phyloP scores from a whole-genome alignment of 2,888 invertebrate genomes.

The Metellina segmentata region DNA sequence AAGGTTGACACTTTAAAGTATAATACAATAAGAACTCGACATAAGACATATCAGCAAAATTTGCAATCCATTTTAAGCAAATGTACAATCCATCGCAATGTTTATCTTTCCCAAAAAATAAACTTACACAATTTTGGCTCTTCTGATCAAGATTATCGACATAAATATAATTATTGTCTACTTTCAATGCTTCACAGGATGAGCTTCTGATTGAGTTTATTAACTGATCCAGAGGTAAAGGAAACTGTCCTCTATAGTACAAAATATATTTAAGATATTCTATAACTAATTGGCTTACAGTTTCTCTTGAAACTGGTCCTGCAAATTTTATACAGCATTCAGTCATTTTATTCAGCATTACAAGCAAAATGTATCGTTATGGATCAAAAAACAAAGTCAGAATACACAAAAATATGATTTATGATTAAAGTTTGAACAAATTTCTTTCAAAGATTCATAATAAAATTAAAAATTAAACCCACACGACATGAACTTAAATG shows the following conservation, averaged over 20 bases:
- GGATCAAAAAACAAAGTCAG: too few relatives aligned
- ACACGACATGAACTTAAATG: not conserved
- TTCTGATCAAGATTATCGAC: conserved; percentile 25
- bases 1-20: too few relatives aligned
- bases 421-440: not conserved
- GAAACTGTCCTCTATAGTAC: conserved; percentile 67
- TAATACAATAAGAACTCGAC: too few relatives aligned
- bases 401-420: not conserved
- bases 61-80: too few relatives aligned
- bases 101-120: not conserved
- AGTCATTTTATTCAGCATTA: conserved; percentile 13
- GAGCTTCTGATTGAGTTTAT: not conserved
- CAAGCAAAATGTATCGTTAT: too few relatives aligned
- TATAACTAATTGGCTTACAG: conserved; percentile 40
- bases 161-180: conserved; percentile 41
- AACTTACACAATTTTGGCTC: not conserved
- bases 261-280: conserved; percentile 67
- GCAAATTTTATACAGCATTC: conserved; percentile 57
- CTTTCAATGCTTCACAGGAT: not conserved
- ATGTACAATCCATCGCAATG: too few relatives aligned
- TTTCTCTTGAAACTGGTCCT: conserved; percentile 45
- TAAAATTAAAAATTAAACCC: not conserved
- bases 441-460: not conserved
- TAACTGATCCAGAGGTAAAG: conserved; percentile 64
- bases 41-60: too few relatives aligned